Evolutionary conservation across 1,140 invertebrate genomes (phyloP).

Genomic region (Streblospio benedicti): DNA sequence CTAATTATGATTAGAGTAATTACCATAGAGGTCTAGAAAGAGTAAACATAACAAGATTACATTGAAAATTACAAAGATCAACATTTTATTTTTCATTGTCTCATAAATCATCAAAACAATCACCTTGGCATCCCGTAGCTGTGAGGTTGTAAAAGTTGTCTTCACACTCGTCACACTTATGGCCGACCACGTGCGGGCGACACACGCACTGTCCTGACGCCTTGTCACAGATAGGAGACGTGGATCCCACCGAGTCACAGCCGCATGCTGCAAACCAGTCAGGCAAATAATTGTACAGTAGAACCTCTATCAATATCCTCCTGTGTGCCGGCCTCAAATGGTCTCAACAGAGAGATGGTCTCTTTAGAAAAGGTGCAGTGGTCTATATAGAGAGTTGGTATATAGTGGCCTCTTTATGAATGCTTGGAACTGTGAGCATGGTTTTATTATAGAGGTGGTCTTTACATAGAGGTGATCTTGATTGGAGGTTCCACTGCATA

Average conservation of each 20-base stretch:
- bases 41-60: not conserved
- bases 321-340: too few relatives aligned
- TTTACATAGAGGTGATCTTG: not conserved
- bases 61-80: not conserved
- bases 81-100: not conserved
- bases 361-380: too few relatives aligned
- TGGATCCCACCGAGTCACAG: conserved; percentile 36
- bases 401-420: too few relatives aligned
- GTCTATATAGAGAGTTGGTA: not conserved
- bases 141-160: conserved; percentile 23
- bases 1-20: not conserved
- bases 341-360: too few relatives aligned
- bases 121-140: conserved; percentile 4
- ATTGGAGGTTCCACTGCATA: too few relatives aligned
- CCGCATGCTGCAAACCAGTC: conserved; percentile 65
- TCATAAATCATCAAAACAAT: not conserved
- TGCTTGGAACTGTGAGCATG: too few relatives aligned
- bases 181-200: conserved; percentile 41
- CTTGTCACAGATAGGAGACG: conserved; percentile 61
- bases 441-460: not conserved
- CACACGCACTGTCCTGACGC: conserved; percentile 83
- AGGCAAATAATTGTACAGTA: conserved; percentile 52
- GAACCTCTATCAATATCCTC: too few relatives aligned
- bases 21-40: not conserved
- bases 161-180: conserved; percentile 57